Evolutionary conservation across 2,113 vertebrate genomes (phyloP), one percentile per base, ranked within the genome.

Genomic region (Verasper variegatus): DNA sequence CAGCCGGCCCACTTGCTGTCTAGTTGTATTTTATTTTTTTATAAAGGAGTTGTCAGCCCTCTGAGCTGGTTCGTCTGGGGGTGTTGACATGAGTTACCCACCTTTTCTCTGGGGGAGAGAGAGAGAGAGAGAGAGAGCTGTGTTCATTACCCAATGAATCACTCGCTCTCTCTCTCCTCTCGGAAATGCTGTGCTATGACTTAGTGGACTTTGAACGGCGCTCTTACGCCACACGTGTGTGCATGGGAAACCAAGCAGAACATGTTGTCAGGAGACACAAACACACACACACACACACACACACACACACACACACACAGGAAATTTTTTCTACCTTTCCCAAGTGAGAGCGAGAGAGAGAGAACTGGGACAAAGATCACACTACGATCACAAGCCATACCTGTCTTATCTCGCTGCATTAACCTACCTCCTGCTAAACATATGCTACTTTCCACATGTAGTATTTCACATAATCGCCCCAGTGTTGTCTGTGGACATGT

Each of bases 141-240:
- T 23, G 57, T 77, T 83, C 23, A 68, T 82, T 72, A 81, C 73
- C 49, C 52, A 47, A 37, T 81, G 73, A 89, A 81, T 85, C 85
- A 80, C 68, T 61, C 76, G 20, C 51, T 79, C 35, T 59, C 49
- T 62, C 57, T 21, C 21, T 59, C 18, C 23, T 67, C 61, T 68
- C 40, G 61, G 61, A 83, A 85, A 74, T 20, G 35, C 57, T 49
- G 55, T 56, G 68, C 68, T 58, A 11, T 62, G 60, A 74, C 37
- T 26, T 57, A 15, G 58, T 76, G 84, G 82, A 85, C 88, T 86
- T 86, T 86, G 83, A 78, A 68, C 78, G 8, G 40, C 49, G 57
- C 75, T 55, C 56, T 71, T 31, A 31, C 31, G 6, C 6, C 31
- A 31, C 31, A 1, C 31, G 6, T 7, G 31, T 31, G 31, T 6